Percentiles rank a stretch among this genome's conserved stretches.
These are phyloP conservation scores for Drosophila differens DNA, from an alignment of 2,888 invertebrate species.

Conservation along the genomic window DNA sequence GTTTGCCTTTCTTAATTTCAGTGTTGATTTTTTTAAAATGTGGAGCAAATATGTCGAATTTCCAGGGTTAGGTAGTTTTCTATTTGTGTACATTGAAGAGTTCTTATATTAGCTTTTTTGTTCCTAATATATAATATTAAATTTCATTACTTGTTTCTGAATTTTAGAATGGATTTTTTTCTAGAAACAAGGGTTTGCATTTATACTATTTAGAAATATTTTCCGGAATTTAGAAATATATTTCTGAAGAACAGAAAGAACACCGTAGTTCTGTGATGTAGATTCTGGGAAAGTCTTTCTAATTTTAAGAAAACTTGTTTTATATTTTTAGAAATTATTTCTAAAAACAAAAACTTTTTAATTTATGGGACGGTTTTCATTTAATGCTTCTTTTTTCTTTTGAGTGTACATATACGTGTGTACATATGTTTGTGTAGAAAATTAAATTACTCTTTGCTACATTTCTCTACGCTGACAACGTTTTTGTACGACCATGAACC, in stretches of 20 bases:
- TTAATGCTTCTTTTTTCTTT: background rate
- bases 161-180: background rate
- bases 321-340: background rate
- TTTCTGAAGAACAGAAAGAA: background rate
- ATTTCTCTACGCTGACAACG: background rate
- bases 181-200: background rate
- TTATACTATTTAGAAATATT: background rate
- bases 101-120: background rate
- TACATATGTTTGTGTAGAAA: background rate
- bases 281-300: background rate
- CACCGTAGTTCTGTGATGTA: background rate
- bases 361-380: background rate
- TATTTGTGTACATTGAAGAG: background rate
- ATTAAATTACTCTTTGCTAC: background rate
- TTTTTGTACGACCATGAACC: constrained; percentile 45
- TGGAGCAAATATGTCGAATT: background rate
- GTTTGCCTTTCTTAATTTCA: background rate
- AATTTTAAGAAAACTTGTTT: background rate
- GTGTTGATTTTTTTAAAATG: background rate
- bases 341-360: background rate
- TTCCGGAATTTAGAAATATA: background rate
- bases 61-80: background rate
- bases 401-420: background rate
- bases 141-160: background rate
- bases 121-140: background rate